Base-by-base conservation (phyloP, 2,888 invertebrate species). In the Papilio elwesi region DNA sequence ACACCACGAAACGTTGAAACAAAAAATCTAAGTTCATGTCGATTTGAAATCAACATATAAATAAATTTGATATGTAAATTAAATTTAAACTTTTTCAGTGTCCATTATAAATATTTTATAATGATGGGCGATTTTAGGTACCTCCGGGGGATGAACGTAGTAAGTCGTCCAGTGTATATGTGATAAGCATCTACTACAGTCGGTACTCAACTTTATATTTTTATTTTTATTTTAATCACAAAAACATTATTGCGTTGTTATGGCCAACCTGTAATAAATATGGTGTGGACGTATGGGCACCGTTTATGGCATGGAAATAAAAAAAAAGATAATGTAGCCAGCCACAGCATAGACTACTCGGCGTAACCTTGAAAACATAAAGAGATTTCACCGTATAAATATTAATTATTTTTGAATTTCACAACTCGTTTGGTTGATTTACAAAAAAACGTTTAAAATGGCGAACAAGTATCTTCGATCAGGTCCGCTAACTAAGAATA, bases 361-460 rank as follows among this genome's bases (percentile, higher is more conserved):
- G 74, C 63, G 73, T 74, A 80, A 88, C 91, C 91, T 92, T 91
- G 91, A 83, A 82, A 83, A 82, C 80, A 84, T 86, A 84, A 85
- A 86, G 86, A 77, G 78, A 89, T 89, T 89, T 90, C 85, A 88
- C 86, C 87, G 87, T 84, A 87, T 87, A 89, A 91, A 90, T 89
- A 88, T 88, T 89, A 90, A 91, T 90, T 89, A 90, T 89, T 89
- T 90, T 43, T 51, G 57, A 49, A 51, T 73, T 90, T 90, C 88
- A 85, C 84, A 90, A 91, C 91, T 85, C 82, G 91, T 91, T 91
- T 87, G 87, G 86, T 83, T 75, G 83, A 88, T 88, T 82, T 83
- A 84, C 82, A 79, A 71, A 68, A 43, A 65, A 55, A 78, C 81
- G 80, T 79, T 79, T 76, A 78, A 76, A 74, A 79, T 74, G 69